Evolutionary conservation across 2,113 vertebrate species (phyloP).

Genomic region (Mystacornis crossleyi): DNA sequence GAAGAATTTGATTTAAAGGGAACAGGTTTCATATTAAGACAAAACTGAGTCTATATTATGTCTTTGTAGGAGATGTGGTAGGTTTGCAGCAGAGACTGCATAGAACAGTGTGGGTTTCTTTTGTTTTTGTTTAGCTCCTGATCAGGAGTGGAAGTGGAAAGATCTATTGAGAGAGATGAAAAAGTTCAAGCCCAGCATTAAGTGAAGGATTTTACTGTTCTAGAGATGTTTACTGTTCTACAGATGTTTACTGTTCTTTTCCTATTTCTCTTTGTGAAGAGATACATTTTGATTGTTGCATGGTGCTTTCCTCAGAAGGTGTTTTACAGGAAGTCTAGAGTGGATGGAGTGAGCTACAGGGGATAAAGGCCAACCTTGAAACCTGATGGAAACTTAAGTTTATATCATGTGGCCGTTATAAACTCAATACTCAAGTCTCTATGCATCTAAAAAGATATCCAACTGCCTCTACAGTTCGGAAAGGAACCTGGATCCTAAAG

Average conservation of each 20-base stretch:
- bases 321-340: background rate
- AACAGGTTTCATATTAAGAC: background rate
- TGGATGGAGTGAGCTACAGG: rapidly evolving
- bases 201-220: background rate
- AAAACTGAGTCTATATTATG: background rate
- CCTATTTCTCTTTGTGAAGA: background rate
- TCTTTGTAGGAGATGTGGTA: background rate
- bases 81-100: background rate
- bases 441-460: background rate
- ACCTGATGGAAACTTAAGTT: background rate
- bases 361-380: background rate
- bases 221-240: background rate
- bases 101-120: background rate
- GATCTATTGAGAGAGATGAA: background rate
- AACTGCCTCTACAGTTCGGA: background rate
- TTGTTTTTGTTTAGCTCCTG: background rate
- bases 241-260: background rate
- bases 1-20: background rate
- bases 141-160: background rate
- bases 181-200: background rate
- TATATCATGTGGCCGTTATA: background rate
- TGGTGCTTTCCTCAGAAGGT: background rate
- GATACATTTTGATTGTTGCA: background rate
- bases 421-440: background rate
- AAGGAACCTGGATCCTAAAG: background rate